Conservation (phyloP, 1,140 invertebrate species). For the Bombus huntii region DNA sequence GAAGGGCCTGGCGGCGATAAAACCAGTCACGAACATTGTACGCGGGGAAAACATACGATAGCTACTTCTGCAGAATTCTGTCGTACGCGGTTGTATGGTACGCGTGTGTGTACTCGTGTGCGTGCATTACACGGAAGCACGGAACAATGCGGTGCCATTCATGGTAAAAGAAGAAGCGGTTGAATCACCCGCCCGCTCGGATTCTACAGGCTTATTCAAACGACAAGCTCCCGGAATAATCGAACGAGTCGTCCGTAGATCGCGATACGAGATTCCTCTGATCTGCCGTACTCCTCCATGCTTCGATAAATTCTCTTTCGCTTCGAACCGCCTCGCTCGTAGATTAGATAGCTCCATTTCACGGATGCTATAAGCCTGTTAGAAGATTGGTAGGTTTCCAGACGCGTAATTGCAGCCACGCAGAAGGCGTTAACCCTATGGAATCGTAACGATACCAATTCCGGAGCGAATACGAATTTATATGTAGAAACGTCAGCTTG, state of each 20-base stretch:
- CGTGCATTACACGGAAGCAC: conserved; percentile 35
- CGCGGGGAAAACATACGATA: conserved; percentile 49
- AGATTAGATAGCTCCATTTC: conserved; percentile 9
- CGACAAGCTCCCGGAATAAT: background rate
- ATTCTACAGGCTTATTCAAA: conserved; percentile 20
- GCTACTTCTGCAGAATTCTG: conserved; percentile 41
- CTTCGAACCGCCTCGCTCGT: background rate
- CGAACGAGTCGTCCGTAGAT: background rate
- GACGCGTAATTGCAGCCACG: conserved; percentile 22
- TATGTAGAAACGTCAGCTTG: conserved; percentile 33
- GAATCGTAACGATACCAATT: conserved; percentile 23
- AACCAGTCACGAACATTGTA: conserved; percentile 56
- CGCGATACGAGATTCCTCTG: background rate
- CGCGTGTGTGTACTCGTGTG: background rate
- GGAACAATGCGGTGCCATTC: conserved; percentile 51
- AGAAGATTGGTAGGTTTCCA: conserved; percentile 34
- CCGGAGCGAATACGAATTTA: conserved; percentile 9
- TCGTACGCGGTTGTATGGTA: background rate
- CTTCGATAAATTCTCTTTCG: conserved; percentile 11
- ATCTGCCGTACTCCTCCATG: background rate
- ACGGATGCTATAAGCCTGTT: conserved; percentile 11
- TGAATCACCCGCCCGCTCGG: conserved; percentile 27
- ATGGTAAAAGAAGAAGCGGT: conserved; percentile 48
- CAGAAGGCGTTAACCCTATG: conserved; percentile 21
- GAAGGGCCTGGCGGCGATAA: conserved; percentile 52